Evolutionary conservation across 2,797 vertebrate genomes (phyloP).

Genomic region (Channallabes apus): DNA sequence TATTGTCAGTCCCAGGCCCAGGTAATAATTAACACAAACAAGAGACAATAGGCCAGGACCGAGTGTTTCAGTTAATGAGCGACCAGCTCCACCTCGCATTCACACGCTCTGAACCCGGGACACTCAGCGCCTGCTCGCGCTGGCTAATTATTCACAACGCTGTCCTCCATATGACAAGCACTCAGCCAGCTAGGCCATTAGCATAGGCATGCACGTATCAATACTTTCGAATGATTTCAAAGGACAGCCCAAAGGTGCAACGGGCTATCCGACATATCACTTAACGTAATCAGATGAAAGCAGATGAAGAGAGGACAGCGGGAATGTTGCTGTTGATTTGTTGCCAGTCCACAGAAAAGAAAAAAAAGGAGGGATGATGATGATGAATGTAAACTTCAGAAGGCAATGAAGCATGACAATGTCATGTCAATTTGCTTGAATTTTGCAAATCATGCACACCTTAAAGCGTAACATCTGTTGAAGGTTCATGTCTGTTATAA

Average conservation of each 20-base stretch:
- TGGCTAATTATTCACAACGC: slow-evolving; percentile 64
- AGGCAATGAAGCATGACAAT: not conserved
- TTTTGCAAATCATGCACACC: not conserved
- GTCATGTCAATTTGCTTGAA: not conserved
- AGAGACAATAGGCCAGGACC: slow-evolving; percentile 66
- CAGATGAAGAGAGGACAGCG: slow-evolving; percentile 40
- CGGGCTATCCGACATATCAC: slow-evolving; percentile 59
- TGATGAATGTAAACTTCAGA: slow-evolving; percentile 34
- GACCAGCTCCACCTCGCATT: slow-evolving; percentile 71
- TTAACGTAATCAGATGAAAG: slow-evolving; percentile 73
- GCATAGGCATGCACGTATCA: slow-evolving; percentile 73
- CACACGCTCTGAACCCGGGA: slow-evolving; percentile 62
- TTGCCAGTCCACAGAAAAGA: slow-evolving; percentile 39
- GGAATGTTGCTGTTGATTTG: slow-evolving; percentile 51
- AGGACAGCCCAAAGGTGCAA: slow-evolving; percentile 36
- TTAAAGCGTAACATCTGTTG: not conserved
- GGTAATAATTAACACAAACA: slow-evolving; percentile 81
- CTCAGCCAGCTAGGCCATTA: slow-evolving; percentile 62
- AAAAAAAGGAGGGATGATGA: slow-evolving; percentile 31
- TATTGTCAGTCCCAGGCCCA: slow-evolving; percentile 69
- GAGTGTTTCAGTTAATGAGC: slow-evolving; percentile 69
- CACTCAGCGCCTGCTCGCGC: slow-evolving; percentile 64
- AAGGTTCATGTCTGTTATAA: too few species aligned
- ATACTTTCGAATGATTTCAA: slow-evolving; percentile 59
- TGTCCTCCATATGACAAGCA: slow-evolving; percentile 57